These are phyloP conservation scores for Hartigia nigra DNA, from an alignment of 2,888 invertebrate genomes.

Conservation along the genomic window DNA sequence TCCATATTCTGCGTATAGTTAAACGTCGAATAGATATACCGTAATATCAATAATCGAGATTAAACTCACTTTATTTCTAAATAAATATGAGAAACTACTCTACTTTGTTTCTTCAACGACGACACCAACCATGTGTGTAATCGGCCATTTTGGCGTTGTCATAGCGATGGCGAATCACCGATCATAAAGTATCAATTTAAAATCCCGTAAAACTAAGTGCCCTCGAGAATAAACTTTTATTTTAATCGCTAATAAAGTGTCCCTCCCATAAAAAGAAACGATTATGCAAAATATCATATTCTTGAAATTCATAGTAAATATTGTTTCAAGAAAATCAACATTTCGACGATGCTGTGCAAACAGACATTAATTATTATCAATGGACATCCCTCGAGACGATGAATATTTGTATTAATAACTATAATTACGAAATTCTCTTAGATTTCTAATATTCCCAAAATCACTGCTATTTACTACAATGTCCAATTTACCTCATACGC, in stretches of 20 bases:
- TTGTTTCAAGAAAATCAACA: not conserved
- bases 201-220: not conserved
- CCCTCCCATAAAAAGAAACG: not conserved
- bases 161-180: not conserved
- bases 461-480: no score
- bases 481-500: no score
- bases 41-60: not conserved
- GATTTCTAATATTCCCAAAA: no score
- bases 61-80: not conserved
- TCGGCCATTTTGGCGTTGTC: not conserved
- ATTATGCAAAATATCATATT: not conserved
- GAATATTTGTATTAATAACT: no score
- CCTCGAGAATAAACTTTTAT: not conserved
- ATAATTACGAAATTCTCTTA: no score
- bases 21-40: not conserved
- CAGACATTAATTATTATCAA: no score
- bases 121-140: not conserved
- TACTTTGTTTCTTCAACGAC: not conserved
- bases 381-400: no score
- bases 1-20: not conserved
- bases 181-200: not conserved
- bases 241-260: not conserved
- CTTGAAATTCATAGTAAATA: not conserved
- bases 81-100: not conserved
- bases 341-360: no score